These are phyloP conservation scores for Hyperopisus bebe DNA, from an alignment of 2,113 vertebrate genomes.

Conservation along the genomic window DNA sequence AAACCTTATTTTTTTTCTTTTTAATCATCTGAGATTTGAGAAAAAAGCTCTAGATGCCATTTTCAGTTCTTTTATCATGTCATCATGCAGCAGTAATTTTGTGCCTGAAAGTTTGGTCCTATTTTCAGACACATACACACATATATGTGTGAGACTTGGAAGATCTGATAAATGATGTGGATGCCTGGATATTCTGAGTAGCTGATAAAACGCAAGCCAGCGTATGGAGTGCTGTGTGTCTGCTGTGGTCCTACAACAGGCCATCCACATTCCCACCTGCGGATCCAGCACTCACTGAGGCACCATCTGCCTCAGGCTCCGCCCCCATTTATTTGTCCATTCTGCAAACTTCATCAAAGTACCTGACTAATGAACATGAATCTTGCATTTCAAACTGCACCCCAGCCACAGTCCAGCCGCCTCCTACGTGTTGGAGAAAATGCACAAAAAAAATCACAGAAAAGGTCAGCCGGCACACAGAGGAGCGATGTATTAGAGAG, in stretches of 20 bases:
- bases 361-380: slow-evolving; percentile 38
- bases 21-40: background rate
- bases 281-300: background rate
- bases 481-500: background rate
- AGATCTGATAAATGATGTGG: slow-evolving; percentile 51
- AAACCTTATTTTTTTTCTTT: background rate
- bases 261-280: background rate
- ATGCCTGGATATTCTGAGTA: slow-evolving; percentile 54
- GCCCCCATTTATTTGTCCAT: background rate
- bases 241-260: background rate
- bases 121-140: background rate
- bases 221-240: slow-evolving; percentile 18
- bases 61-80: slow-evolving; percentile 15
- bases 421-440: background rate
- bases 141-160: slow-evolving; percentile 18
- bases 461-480: slow-evolving; percentile 43
- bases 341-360: slow-evolving; percentile 36
- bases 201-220: slow-evolving; percentile 58
- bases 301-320: background rate
- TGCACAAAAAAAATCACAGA: slow-evolving; percentile 22
- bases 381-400: slow-evolving; percentile 40
- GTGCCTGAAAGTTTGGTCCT: background rate
- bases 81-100: slow-evolving; percentile 13
- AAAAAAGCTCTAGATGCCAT: background rate
- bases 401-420: background rate